A percentile compares a stretch with the other conserved stretches of the same genome.
phyloP scores from a whole-genome alignment of 2,113 vertebrate genomes.

The Protobothrops flavoviridis region DNA sequence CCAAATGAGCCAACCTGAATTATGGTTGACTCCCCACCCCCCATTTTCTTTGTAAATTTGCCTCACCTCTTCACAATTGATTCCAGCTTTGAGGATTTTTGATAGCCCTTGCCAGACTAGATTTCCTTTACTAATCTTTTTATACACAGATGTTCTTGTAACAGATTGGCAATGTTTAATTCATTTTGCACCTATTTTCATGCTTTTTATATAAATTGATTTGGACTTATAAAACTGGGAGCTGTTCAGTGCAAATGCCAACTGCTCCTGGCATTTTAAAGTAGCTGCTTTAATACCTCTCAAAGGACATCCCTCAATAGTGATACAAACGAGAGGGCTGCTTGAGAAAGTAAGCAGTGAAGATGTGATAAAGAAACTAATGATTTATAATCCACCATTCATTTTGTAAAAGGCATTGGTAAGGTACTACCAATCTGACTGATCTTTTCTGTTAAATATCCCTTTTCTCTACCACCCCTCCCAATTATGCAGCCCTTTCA shows the following conservation, averaged over 20 bases:
- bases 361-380: not conserved
- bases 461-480: not conserved
- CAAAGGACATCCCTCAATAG: slow-evolving; percentile 36
- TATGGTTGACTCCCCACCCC: not conserved
- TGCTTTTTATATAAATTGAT: slow-evolving; percentile 63
- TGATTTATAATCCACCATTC: slow-evolving; percentile 32
- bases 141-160: slow-evolving; percentile 11
- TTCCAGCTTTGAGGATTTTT: slow-evolving; percentile 29
- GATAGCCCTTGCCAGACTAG: slow-evolving; percentile 26
- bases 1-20: not conserved
- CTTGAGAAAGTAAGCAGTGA: not conserved
- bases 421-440: slow-evolving; percentile 53
- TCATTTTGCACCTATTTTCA: slow-evolving; percentile 64
- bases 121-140: slow-evolving; percentile 57
- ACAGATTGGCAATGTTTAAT: slow-evolving; percentile 69
- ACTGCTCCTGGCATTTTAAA: slow-evolving; percentile 58
- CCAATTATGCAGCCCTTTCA: slow-evolving; percentile 51
- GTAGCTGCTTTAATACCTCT: slow-evolving; percentile 60
- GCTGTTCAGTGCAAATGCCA: slow-evolving; percentile 19
- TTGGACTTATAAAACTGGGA: slow-evolving; percentile 65
- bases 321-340: slow-evolving; percentile 31
- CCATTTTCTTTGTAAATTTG: not conserved
- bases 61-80: not conserved
- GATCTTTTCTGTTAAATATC: slow-evolving; percentile 54
- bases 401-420: slow-evolving; percentile 55